Evolutionary conservation across 2,113 vertebrate genomes (phyloP), one percentile per base, ranked within the genome.

Genomic region (Jacana jacana): DNA sequence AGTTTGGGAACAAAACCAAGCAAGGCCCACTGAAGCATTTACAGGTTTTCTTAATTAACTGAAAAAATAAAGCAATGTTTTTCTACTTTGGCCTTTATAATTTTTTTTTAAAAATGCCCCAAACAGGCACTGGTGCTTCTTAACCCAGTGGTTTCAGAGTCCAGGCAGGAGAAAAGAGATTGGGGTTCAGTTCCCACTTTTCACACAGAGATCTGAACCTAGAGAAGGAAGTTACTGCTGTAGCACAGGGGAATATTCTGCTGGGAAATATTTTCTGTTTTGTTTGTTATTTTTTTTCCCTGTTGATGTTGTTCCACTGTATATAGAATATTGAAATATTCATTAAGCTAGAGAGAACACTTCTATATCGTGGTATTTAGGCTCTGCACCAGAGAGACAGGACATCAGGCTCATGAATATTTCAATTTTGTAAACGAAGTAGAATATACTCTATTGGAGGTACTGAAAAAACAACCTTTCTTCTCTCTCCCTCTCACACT

Each of bases 271-370:
- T 22, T 91, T 89, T 61, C 33, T 17, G 7, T 1, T 40, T 61
- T 55, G 25, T 7, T 0, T 17, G 52, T 30, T 54, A 10, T 19
- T 46, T 57, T 86, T 64, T 30, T 1, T 0, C 4, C 24, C 49
- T 51, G 60, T 48, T 64, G 61, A 63, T 78, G 40, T 52, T 70
- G n/a, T 55, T 89, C 58, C 31, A 65, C 31, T 80, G n/a, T 39
- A 51, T 89, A 96, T 66, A 86, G 55, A 95, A 89, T 82, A 92
- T 18, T 95, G 57, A 97, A 97, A 97, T 95, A 97, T 95, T 96
- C 84, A 97, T 96, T 80, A 94, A 64, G 28, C 46, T 48, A 58
- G 81, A 88, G 81, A 85, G 78, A 93, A 58, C 17, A 80, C 14
- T 44, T 82, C 71, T 89, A 77, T 95, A 93, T 66, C 89, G 85